These are phyloP conservation scores for Carassius auratus DNA, from an alignment of 2,113 vertebrate genomes.

Conservation along the genomic window DNA sequence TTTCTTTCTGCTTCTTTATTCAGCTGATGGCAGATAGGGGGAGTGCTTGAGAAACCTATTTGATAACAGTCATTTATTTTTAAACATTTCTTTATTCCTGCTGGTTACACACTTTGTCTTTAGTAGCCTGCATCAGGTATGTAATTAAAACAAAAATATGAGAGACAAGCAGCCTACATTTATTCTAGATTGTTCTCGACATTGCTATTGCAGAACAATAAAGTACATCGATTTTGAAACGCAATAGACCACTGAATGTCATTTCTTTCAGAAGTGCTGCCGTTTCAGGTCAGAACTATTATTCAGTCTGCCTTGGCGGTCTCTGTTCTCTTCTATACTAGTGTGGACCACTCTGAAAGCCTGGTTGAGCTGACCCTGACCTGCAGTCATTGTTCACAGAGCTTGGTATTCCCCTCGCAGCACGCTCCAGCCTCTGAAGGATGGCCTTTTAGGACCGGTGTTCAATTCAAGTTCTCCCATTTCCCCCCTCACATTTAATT, in stretches of 20 bases:
- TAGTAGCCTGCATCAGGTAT: neutral
- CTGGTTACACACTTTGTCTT: neutral
- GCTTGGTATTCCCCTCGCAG: slow-evolving; percentile 82
- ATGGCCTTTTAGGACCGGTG: slow-evolving; percentile 54
- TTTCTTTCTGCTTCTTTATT: neutral
- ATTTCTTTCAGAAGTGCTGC: slow-evolving; percentile 3
- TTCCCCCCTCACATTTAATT: slow-evolving; percentile 28
- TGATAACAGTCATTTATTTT: neutral
- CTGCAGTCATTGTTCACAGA: slow-evolving; percentile 74
- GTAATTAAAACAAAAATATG: neutral
- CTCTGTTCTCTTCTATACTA: slow-evolving; percentile 33
- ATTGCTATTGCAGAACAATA: neutral
- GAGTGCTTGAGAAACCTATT: neutral
- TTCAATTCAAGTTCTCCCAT: slow-evolving; percentile 46
- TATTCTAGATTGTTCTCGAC: neutral
- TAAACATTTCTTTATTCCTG: too few species aligned
- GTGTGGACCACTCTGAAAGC: slow-evolving; percentile 50
- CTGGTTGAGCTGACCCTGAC: slow-evolving; percentile 71
- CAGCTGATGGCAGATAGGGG: neutral
- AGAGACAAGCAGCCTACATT: neutral
- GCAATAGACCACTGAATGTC: neutral
- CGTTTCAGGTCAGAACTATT: slow-evolving; percentile 33
- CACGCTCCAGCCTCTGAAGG: slow-evolving; percentile 67
- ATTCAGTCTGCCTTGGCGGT: slow-evolving; percentile 43
- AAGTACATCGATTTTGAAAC: neutral